Evolutionary conservation across 2,888 invertebrate genomes (phyloP).

Genomic region (Drosophila ezoana): DNA sequence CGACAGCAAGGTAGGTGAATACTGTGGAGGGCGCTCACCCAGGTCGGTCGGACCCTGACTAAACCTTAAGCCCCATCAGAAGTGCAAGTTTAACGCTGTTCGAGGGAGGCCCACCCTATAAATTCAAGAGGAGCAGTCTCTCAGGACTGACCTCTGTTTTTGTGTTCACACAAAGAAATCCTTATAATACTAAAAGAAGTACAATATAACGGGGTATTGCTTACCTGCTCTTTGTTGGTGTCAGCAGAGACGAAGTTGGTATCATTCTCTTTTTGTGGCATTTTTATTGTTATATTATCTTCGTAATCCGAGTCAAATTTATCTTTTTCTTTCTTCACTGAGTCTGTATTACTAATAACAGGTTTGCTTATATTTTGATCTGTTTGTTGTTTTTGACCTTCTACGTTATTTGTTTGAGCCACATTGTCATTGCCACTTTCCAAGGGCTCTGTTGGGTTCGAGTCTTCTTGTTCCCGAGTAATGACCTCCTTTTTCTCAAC

Average conservation of each 20-base stretch:
- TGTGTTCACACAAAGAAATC: neutral
- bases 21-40: too few relatives aligned
- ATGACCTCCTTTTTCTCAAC: slow-evolving; percentile 37
- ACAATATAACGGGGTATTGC: neutral
- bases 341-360: slow-evolving; percentile 26
- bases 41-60: too few relatives aligned
- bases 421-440: slow-evolving; percentile 1
- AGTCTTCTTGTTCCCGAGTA: slow-evolving; percentile 13
- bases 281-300: slow-evolving; percentile 87
- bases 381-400: slow-evolving; percentile 2
- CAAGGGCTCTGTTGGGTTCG: slow-evolving; percentile 6
- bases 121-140: too few relatives aligned
- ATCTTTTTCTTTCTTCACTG: slow-evolving; percentile 58
- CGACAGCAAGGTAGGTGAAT: too few relatives aligned
- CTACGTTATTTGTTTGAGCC: slow-evolving; percentile 3
- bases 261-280: slow-evolving; percentile 84
- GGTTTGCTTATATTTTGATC: slow-evolving; percentile 1
- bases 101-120: too few relatives aligned
- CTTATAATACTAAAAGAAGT: neutral
- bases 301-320: slow-evolving; percentile 86
- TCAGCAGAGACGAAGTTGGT: slow-evolving; percentile 15
- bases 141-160: too few relatives aligned
- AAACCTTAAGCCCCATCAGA: too few relatives aligned
- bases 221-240: slow-evolving; percentile 43
- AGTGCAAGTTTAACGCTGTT: too few relatives aligned